phyloP scores from a whole-genome alignment of 1,140 invertebrate genomes.

The Whitmania pigra region DNA sequence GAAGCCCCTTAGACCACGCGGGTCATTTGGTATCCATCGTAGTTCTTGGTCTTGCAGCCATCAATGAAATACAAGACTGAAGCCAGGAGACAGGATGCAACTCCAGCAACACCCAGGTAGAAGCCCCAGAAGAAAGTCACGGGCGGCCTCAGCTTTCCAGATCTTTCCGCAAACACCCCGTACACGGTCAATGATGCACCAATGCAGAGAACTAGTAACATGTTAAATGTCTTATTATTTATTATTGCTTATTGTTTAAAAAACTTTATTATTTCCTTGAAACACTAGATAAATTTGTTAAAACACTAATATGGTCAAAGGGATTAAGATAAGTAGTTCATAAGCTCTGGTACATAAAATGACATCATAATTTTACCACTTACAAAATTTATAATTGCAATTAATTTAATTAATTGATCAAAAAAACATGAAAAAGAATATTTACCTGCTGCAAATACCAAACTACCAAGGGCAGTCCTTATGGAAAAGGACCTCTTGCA shows the following conservation, averaged over 20 bases:
- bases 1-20: neutral
- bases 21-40: conserved; percentile 7
- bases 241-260: neutral
- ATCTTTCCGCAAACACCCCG: neutral
- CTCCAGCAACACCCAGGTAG: neutral
- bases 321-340: too few relatives aligned
- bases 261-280: neutral
- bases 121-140: conserved; percentile 6
- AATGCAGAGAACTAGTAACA: neutral
- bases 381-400: neutral
- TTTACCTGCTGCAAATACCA: neutral
- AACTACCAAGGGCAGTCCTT: neutral
- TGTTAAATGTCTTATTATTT: neutral
- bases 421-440: neutral
- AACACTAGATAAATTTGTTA: too few relatives aligned
- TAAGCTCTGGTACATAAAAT: too few relatives aligned
- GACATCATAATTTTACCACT: too few relatives aligned
- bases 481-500: conserved; percentile 7
- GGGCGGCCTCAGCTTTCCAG: neutral
- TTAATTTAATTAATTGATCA: neutral
- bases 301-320: too few relatives aligned
- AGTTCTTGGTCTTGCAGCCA: conserved; percentile 1
- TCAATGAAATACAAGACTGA: neutral
- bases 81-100: neutral
- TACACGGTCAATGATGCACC: conserved; percentile 1